A percentile compares a stretch with the other conserved stretches of the same genome.
phyloP scores from a whole-genome alignment of 2,113 vertebrate genomes.

The Pomatostomus ruficeps region DNA sequence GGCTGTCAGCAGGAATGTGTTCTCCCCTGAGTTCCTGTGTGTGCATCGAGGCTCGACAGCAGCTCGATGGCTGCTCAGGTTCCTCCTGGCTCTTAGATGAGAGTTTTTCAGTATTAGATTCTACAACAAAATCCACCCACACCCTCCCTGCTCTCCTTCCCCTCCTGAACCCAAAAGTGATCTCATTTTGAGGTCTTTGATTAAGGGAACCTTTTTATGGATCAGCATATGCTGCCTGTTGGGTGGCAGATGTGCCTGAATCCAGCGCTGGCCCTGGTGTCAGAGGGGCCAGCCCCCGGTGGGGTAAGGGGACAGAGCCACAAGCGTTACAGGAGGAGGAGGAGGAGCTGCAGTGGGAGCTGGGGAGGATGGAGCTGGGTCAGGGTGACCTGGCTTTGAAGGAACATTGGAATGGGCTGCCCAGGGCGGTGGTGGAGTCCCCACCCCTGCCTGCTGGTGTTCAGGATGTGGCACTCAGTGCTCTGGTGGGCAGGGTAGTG shows the following conservation, averaged over 20 bases:
- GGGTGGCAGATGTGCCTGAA: background rate
- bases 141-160: fast-evolving
- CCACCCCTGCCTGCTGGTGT: background rate
- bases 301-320: fast-evolving
- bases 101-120: background rate
- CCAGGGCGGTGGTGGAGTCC: background rate
- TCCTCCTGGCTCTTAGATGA: background rate
- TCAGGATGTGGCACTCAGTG: background rate
- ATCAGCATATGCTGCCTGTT: background rate
- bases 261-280: background rate
- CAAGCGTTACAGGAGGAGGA: background rate
- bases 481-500: background rate
- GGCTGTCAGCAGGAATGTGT: background rate
- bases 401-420: background rate
- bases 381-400: background rate
- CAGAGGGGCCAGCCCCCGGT: background rate
- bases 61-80: background rate
- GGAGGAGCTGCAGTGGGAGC: background rate
- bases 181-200: background rate
- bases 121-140: background rate
- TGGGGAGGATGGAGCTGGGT: background rate
- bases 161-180: background rate
- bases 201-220: background rate
- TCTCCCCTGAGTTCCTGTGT: background rate
- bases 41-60: background rate